These are phyloP conservation scores for Tenthredo amoena DNA, from an alignment of 2,888 invertebrate genomes.

Conservation along the genomic window DNA sequence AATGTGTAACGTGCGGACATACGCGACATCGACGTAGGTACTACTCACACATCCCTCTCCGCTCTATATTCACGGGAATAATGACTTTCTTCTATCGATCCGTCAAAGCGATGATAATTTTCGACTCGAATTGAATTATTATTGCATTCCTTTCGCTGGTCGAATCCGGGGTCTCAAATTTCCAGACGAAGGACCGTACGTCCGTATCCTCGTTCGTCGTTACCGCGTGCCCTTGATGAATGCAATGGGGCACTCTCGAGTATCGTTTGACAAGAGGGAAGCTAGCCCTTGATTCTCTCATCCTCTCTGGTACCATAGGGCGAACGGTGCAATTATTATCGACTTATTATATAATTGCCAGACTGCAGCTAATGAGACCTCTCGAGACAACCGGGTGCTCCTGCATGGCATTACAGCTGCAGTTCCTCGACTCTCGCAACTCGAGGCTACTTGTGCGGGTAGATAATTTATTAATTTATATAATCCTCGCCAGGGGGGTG, in stretches of 20 bases:
- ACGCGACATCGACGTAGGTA: too few species aligned
- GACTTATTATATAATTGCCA: conserved; percentile 77
- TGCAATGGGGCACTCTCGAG: conserved; percentile 23
- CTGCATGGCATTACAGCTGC: neutral
- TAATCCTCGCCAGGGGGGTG: neutral
- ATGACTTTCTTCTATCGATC: too few species aligned
- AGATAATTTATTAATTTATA: conserved; percentile 32
- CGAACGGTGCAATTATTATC: conserved; percentile 75
- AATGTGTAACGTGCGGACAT: neutral
- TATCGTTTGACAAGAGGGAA: conserved; percentile 69
- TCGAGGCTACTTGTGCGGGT: neutral
- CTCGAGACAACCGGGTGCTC: conserved; percentile 72
- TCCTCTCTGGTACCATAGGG: neutral
- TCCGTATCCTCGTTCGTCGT: neutral
- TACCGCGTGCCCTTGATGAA: conserved; percentile 41
- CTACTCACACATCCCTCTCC: too few species aligned
- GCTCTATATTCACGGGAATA: too few species aligned
- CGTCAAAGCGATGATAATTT: too few species aligned
- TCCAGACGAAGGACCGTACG: neutral
- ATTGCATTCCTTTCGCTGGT: too few species aligned
- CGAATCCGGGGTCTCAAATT: neutral
- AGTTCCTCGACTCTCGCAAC: conserved; percentile 14
- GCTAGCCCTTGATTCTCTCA: conserved; percentile 70
- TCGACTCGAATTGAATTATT: too few species aligned
- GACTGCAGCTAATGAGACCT: conserved; percentile 74